These are phyloP conservation scores for Petrocephalus schoutedeni DNA, from an alignment of 2,797 vertebrate species.

Conservation along the genomic window DNA sequence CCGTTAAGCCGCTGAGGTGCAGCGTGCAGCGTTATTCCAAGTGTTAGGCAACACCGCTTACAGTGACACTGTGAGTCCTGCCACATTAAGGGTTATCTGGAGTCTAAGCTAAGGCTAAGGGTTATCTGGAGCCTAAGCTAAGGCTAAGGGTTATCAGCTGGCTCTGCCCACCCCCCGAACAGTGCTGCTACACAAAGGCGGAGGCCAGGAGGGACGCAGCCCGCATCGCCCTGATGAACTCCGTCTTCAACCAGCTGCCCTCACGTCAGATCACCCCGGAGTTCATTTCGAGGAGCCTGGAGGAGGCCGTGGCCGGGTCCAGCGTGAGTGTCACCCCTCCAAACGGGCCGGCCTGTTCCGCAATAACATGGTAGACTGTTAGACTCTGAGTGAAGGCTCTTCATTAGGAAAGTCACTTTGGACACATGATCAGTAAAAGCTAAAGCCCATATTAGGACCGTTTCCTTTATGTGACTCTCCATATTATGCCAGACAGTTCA, in stretches of 20 bases:
- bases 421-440: neutral
- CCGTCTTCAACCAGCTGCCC: conserved; percentile 81
- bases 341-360: neutral
- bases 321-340: conserved; percentile 59
- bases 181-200: conserved; percentile 80
- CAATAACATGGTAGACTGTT: neutral
- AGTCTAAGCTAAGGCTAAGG: neutral
- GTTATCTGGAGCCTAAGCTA: neutral
- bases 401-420: neutral
- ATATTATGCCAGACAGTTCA: neutral
- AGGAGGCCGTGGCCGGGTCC: conserved; percentile 71
- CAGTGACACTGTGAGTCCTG: neutral
- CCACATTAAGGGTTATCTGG: neutral
- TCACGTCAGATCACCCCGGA: conserved; percentile 74
- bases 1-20: neutral
- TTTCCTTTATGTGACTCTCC: neutral
- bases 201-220: conserved; percentile 83
- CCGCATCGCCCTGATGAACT: conserved; percentile 85
- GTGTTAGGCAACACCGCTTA: neutral
- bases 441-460: neutral
- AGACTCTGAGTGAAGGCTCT: neutral
- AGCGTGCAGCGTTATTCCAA: neutral
- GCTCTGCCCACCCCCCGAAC: conserved; percentile 21
- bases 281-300: conserved; percentile 76
- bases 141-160: neutral